Conservation (phyloP, 1,140 invertebrate species). For the Hyles euphorbiae region DNA sequence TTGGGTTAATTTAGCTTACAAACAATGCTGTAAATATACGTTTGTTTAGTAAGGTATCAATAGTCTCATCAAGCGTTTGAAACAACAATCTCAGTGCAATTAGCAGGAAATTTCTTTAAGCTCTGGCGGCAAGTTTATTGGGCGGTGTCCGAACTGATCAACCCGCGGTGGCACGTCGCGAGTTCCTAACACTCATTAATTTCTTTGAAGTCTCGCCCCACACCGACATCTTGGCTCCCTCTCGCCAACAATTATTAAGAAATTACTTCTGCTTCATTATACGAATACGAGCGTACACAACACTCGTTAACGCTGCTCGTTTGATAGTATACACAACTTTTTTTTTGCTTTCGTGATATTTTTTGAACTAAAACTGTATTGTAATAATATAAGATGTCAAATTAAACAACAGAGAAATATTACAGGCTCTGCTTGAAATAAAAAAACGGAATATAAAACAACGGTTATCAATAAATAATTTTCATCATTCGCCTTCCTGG, state of each 20-base stretch:
- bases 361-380: too few species aligned
- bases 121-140: conserved; percentile 49
- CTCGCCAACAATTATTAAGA: conserved; percentile 47
- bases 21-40: too few species aligned
- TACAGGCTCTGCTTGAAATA: too few species aligned
- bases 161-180: conserved; percentile 58
- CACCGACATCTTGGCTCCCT: conserved; percentile 49
- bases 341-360: too few species aligned
- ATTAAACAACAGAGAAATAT: too few species aligned
- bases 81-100: conserved; percentile 42
- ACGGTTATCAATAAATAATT: too few species aligned
- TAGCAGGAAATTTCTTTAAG: conserved; percentile 60
- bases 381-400: too few species aligned
- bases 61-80: conserved; percentile 32
- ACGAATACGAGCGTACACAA: conserved; percentile 13
- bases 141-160: conserved; percentile 54
- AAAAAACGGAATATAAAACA: too few species aligned
- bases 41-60: conserved; percentile 14
- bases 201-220: conserved; percentile 61
- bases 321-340: too few species aligned
- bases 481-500: too few species aligned
- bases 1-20: too few species aligned
- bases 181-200: conserved; percentile 72
- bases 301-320: conserved; percentile 25
- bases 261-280: conserved; percentile 55